Conservation (phyloP, 2,888 invertebrate genomes). For the Drosophila nr. perissopoda region DNA sequence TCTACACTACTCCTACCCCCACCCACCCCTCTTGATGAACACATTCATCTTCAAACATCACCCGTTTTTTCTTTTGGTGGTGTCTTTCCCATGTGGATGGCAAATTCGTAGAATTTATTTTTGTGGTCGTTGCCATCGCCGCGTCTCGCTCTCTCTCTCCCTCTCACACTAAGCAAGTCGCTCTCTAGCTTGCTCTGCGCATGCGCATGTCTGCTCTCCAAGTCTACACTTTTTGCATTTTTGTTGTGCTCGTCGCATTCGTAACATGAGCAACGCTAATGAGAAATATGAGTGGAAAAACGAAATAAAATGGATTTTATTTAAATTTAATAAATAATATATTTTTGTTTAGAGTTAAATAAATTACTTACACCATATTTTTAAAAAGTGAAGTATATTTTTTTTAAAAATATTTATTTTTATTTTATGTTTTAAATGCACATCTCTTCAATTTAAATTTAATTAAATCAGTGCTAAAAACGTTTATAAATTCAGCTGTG, state of each 20-base stretch:
- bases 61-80: neutral
- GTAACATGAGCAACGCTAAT: conserved; percentile 56
- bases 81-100: conserved; percentile 55
- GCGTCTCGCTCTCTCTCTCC: conserved; percentile 31
- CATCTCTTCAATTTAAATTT: neutral
- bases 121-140: conserved; percentile 59
- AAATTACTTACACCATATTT: neutral
- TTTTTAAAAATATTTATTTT: neutral
- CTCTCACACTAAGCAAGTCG: neutral
- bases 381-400: neutral
- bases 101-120: conserved; percentile 57
- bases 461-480: neutral
- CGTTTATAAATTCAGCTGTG: neutral
- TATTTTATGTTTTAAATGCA: neutral
- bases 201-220: conserved; percentile 60
- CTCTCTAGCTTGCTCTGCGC: neutral
- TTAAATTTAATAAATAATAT: neutral
- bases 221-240: conserved; percentile 61
- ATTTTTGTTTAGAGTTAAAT: neutral
- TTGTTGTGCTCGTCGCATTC: conserved; percentile 73
- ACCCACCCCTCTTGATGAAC: neutral
- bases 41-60: conserved; percentile 4
- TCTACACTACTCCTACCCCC: conserved; percentile 5
- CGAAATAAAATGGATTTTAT: neutral
- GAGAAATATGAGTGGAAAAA: neutral